Evolutionary conservation across 1,140 invertebrate genomes (phyloP).

Genomic region (Tetramorium alpestre): DNA sequence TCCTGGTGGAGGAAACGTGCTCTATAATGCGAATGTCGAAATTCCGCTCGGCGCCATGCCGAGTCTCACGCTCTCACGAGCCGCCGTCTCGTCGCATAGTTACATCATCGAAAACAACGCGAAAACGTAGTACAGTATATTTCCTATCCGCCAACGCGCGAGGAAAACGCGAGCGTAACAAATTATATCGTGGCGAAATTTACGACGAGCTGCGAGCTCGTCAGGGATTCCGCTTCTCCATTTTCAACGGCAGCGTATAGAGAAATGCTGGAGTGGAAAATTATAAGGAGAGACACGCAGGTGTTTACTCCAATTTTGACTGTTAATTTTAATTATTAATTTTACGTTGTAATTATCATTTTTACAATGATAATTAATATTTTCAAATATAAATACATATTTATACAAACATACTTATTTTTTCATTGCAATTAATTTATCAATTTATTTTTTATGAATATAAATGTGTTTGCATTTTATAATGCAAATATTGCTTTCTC

Average conservation of each 20-base stretch:
- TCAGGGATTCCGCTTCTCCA: not conserved
- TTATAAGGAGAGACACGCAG: not conserved
- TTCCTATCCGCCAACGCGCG: not conserved
- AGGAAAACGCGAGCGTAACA: conserved; percentile 8
- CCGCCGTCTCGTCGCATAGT: conserved; percentile 16
- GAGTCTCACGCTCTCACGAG: conserved; percentile 16
- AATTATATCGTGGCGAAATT: conserved; percentile 31
- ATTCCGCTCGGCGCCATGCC: conserved; percentile 32
- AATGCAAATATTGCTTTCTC: not conserved
- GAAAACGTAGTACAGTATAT: conserved; percentile 22
- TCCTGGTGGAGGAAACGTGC: not conserved
- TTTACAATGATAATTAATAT: not conserved
- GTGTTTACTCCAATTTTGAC: not conserved
- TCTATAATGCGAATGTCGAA: conserved; percentile 5
- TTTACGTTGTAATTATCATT: not conserved
- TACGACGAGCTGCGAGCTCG: not conserved
- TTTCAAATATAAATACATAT: not conserved
- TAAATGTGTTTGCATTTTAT: not conserved
- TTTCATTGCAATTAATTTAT: not conserved
- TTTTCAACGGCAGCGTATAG: not conserved
- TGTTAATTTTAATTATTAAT: not conserved
- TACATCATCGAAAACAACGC: conserved; percentile 55
- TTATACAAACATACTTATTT: not conserved
- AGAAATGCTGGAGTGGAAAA: not conserved
- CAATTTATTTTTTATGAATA: not conserved